Conservation (phyloP, 2,888 invertebrate genomes). For the Temnothorax unifasciatus region DNA sequence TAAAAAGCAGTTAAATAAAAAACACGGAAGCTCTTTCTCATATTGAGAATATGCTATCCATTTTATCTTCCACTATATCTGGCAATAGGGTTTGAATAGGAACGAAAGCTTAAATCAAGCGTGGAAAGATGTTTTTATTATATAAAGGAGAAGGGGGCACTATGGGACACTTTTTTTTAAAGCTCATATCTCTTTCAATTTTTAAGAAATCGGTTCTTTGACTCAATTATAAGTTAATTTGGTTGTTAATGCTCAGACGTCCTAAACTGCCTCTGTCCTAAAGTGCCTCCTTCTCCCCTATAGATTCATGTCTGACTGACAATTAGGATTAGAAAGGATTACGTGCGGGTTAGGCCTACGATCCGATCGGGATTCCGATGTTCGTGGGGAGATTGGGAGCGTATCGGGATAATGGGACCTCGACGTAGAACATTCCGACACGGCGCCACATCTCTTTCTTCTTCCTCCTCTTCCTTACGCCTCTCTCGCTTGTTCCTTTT, state of each 20-base stretch:
- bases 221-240: no score
- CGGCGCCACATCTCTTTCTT: background rate
- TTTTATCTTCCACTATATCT: conserved; percentile 9
- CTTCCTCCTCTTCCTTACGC: no score
- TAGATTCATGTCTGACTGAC: no score
- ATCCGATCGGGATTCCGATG: conserved; percentile 48
- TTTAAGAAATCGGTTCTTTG: no score
- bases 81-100: conserved; percentile 11
- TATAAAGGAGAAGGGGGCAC: no score
- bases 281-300: no score
- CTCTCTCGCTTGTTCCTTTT: background rate
- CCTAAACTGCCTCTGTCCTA: no score
- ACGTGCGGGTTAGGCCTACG: conserved; percentile 32
- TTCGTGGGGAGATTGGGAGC: conserved; percentile 37
- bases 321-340: conserved; percentile 8
- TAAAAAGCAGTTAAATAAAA: conserved; percentile 45
- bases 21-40: conserved; percentile 28
- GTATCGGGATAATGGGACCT: conserved; percentile 49
- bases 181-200: no score
- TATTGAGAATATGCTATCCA: conserved; percentile 8
- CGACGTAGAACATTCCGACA: conserved; percentile 24
- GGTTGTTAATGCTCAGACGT: no score
- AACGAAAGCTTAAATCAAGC: conserved; percentile 33
- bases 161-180: no score
- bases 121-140: background rate